A percentile compares a stretch with the other conserved stretches of the same genome.
phyloP scores from a whole-genome alignment of 2,888 invertebrate species.

The Clistopyga incitator region DNA sequence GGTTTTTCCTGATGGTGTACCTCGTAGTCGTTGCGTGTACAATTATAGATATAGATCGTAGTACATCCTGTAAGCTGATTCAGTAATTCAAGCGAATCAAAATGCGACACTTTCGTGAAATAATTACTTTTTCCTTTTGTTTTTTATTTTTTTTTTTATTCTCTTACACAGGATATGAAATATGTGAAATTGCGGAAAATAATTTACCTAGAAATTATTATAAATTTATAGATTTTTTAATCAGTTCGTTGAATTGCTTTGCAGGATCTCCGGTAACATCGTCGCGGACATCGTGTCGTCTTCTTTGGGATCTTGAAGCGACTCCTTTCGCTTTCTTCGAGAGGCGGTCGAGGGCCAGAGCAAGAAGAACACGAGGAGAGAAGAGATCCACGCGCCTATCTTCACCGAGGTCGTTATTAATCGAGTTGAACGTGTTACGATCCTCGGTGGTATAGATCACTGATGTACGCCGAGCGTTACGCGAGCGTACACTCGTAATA shows the following conservation, averaged over 20 bases:
- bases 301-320: neutral
- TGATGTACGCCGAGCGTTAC: conserved; percentile 1
- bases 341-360: conserved; percentile 37
- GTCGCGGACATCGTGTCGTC: neutral
- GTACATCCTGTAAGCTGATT: neutral
- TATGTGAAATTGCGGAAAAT: too few relatives aligned
- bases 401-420: conserved; percentile 15
- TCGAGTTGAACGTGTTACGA: conserved; percentile 20
- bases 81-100: neutral
- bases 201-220: too few relatives aligned
- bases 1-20: conserved; percentile 20
- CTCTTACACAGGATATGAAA: too few relatives aligned
- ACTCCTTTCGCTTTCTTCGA: conserved; percentile 58
- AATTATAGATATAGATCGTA: neutral
- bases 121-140: too few relatives aligned
- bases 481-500: conserved; percentile 6
- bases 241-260: neutral
- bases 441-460: conserved; percentile 27
- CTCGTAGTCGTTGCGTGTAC: neutral
- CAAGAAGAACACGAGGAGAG: conserved; percentile 36
- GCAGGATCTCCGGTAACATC: neutral
- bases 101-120: too few relatives aligned
- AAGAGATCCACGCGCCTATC: conserved; percentile 43
- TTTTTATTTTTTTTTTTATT: too few relatives aligned
- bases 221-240: neutral